These are phyloP conservation scores for Australoheros scitulus DNA, from an alignment of 2,113 vertebrate genomes.

Conservation along the genomic window DNA sequence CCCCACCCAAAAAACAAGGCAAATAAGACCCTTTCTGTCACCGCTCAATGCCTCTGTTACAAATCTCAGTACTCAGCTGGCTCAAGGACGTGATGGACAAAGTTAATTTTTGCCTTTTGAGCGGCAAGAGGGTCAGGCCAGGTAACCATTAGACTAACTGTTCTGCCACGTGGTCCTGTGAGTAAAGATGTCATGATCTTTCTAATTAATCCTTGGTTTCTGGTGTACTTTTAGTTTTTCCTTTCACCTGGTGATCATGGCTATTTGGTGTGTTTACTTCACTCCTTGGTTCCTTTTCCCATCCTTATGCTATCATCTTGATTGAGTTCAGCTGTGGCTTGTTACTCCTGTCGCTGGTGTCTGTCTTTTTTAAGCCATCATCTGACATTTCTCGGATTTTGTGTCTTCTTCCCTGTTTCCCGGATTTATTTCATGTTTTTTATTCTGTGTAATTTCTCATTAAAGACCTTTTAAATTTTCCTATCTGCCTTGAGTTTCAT, in stretches of 20 bases:
- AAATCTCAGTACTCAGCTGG: background rate
- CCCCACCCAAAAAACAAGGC: background rate
- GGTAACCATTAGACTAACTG: background rate
- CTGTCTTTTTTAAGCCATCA: accelerated
- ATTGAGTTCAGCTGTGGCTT: background rate
- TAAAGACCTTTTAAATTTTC: background rate
- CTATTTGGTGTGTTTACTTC: background rate
- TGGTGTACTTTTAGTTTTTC: background rate
- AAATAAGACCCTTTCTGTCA: background rate
- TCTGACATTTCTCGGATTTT: background rate
- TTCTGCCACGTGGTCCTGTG: background rate
- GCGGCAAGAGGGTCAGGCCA: background rate
- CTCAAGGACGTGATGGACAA: background rate
- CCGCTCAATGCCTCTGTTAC: background rate
- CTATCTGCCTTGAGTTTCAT: background rate
- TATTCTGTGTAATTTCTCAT: background rate
- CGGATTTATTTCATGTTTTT: background rate
- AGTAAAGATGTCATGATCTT: background rate
- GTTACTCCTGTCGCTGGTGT: background rate
- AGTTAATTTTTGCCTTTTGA: background rate
- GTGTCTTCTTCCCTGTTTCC: background rate
- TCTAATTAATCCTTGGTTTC: background rate
- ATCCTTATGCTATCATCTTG: background rate
- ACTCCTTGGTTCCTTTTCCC: background rate
- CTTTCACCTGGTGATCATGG: background rate